A percentile compares a stretch with the other conserved stretches of the same genome.
These are phyloP conservation scores for Latheticus oryzae DNA, from an alignment of 2,888 invertebrate species.

Conservation along the genomic window DNA sequence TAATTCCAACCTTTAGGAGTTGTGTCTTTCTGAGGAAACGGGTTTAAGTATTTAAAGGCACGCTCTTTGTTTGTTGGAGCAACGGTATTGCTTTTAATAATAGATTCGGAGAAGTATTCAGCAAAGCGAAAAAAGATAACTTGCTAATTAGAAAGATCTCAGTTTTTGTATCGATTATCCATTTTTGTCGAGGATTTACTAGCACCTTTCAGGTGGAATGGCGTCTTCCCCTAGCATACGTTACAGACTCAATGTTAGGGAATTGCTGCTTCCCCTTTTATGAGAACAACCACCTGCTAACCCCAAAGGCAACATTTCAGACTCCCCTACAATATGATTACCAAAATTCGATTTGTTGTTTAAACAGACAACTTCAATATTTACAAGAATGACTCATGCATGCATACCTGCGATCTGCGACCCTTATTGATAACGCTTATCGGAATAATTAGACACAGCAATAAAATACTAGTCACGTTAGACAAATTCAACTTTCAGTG, in stretches of 20 bases:
- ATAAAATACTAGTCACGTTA: constrained; percentile 18
- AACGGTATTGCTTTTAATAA: constrained; percentile 14
- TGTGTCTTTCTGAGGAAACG: constrained; percentile 11
- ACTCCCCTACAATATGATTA: constrained; percentile 40
- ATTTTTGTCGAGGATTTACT: constrained; percentile 5
- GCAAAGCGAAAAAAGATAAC: no score
- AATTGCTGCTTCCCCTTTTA: constrained; percentile 36
- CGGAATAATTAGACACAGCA: constrained; percentile 13
- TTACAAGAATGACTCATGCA: constrained; percentile 41
- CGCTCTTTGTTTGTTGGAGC: neutral
- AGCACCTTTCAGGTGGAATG: constrained; percentile 30
- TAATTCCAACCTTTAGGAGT: constrained; percentile 12
- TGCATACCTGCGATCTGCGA: constrained; percentile 27
- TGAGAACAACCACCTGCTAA: constrained; percentile 44
- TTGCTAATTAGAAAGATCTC: no score
- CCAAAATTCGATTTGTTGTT: constrained; percentile 45
- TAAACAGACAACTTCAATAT: constrained; percentile 43
- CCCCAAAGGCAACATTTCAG: constrained; percentile 41
- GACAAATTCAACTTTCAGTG: neutral
- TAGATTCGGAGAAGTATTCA: constrained; percentile 10
- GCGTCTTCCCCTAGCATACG: constrained; percentile 13
- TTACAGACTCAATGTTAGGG: constrained; percentile 32
- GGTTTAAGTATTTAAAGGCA: constrained; percentile 22
- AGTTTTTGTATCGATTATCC: no score
- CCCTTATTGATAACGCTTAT: constrained; percentile 31